Evolutionary conservation across 2,888 invertebrate species (phyloP), one percentile per base, ranked within the genome.

Genomic region (Thelaira solivaga): DNA sequence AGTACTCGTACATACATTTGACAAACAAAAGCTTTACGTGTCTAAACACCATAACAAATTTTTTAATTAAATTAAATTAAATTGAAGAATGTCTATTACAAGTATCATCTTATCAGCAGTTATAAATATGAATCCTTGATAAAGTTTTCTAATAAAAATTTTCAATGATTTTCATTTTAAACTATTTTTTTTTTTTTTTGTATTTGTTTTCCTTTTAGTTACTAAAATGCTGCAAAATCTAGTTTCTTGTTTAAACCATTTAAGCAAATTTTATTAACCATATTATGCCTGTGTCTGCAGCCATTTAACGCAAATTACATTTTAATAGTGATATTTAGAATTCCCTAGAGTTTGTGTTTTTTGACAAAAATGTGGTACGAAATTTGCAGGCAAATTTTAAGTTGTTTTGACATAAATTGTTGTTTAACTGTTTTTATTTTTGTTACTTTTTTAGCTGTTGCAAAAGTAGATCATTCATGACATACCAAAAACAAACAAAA

Each of bases 31-130:
- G 53, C 43, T 16, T 64, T 72, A 57, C 74, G 69, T 74, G 78
- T 59, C 59, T 18, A 74, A 26, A 45, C 68, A 45, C 43, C 64
- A 78, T 78, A 53, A 65, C 26, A 55, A 65, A n/a, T n/a, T n/a
- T 69, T 47, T 67, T 74, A 78, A 78, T 78, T 74, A 69, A 78
- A 74, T 74, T 74, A 78, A n/a, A n/a, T n/a, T n/a, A n/a, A n/a
- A 78, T 74, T 78, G 61, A 65, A 39, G 55, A 74, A 31, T 51
- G 49, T 64, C 64, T 24, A 39, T 57, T 64, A n/a, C n/a, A n/a
- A n/a, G n/a, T n/a, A 73, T 34, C 36, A 53, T 24, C 18, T 62
- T 31, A 22, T 18, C 29, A 22, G n/a, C n/a, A n/a, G n/a, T 20
- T 51, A 13, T 22, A 49, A 22, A n/a, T n/a, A n/a, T n/a, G 20